phyloP scores from a whole-genome alignment of 2,797 vertebrate genomes.

The Danionella dracula region DNA sequence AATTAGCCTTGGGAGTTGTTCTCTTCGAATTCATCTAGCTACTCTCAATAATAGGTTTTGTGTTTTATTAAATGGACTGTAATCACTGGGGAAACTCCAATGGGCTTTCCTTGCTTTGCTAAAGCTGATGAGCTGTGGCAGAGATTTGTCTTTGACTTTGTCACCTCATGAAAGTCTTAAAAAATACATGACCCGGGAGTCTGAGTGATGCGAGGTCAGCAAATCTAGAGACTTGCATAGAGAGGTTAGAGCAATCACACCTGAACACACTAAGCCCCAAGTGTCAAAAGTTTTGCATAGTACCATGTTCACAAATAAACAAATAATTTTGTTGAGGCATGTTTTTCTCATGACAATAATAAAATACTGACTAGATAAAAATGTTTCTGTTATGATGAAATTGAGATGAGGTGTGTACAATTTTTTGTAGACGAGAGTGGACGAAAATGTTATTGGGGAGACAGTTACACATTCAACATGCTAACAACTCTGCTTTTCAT shows the following conservation, averaged over 20 bases:
- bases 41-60: background rate
- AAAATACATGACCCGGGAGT: constrained; percentile 36
- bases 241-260: background rate
- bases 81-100: background rate
- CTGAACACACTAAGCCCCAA: background rate
- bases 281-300: background rate
- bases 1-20: constrained; percentile 14
- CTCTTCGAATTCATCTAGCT: background rate
- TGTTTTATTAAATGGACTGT: constrained; percentile 8
- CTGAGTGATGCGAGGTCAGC: constrained; percentile 4
- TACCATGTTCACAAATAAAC: background rate
- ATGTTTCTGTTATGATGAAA: no score
- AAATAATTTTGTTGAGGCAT: no score
- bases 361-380: no score
- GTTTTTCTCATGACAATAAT: no score
- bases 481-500: no score
- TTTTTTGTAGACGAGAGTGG: no score
- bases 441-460: no score
- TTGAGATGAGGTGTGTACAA: no score
- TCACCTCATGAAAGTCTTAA: constrained; percentile 3
- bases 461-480: no score
- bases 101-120: constrained; percentile 1
- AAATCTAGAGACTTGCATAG: constrained; percentile 7
- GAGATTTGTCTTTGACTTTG: constrained; percentile 5
- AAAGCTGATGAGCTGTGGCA: background rate